Evolutionary conservation across 92 coral and sea anemone genomes (phyloP), one percentile per base, ranked within the genome.

Genomic region (Parazoanthus atlanticus): DNA sequence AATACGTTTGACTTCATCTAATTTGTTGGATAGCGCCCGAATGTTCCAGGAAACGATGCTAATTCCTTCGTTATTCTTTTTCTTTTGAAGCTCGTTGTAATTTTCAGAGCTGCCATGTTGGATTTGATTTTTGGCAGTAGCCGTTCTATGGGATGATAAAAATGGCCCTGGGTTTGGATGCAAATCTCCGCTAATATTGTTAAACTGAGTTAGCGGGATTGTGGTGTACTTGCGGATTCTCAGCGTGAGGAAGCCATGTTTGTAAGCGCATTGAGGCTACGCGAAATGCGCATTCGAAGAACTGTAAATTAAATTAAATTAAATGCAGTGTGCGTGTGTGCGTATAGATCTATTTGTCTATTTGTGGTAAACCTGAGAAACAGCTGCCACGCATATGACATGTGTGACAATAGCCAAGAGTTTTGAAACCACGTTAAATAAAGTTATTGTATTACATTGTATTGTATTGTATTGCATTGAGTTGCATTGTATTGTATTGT

Each of bases 21-120:
- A 17, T 71, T 71, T 71, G 76, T n/a, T 71, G 13, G 76, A 71
- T 23, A 71, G 76, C 38, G 32, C 76, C 31, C 28, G 40, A 23
- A 71, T 71, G 12, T 71, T 71, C 76, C 76, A 71, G 13, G 76
- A 71, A 23, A 71, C 38, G 31, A 71, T 71, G 76, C 76, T 71
- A 6, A 71, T 71, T 71, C 76, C 76, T 23, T 71, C 76, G 76
- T 71, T 71, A 1, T 2, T 16, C 76, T 8, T 71, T 28, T 16
- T 71, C 31, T 30, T 71, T 23, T 71, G 76, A 5, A n/a, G 28
- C 12, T 71, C 12, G 32, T 71, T 71, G 76, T n/a, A 1, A 29
- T 71, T 71, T 23, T n/a, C 31, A 11, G 76, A 71, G 76, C 76
- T 0, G 76, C 76, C 76, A 71, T 71, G 31, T 71, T 71, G 32